These are phyloP conservation scores for Embidobia sp. DNA, from an alignment of 2,888 invertebrate species.

Conservation along the genomic window DNA sequence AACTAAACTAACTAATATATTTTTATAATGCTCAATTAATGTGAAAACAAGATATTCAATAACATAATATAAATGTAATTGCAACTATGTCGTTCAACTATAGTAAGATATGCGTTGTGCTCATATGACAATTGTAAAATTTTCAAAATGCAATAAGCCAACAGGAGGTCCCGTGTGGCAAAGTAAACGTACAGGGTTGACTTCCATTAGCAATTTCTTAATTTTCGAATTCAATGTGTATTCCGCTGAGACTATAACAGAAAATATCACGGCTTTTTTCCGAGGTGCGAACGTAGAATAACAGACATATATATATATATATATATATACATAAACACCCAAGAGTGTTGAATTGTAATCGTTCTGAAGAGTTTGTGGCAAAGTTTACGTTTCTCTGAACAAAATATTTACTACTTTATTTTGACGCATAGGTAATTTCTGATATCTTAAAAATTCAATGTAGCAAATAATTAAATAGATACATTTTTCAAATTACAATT, in stretches of 20 bases:
- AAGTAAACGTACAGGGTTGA: constrained; percentile 15
- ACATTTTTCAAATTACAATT: too few relatives aligned
- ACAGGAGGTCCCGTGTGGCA: constrained; percentile 24
- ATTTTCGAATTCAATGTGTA: constrained; percentile 52
- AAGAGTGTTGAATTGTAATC: constrained; percentile 10
- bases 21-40: too few relatives aligned
- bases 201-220: constrained; percentile 62
- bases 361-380: constrained; percentile 9
- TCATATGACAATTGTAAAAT: constrained; percentile 3
- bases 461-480: too few relatives aligned
- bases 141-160: constrained; percentile 13
- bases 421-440: too few relatives aligned
- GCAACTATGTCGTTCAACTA: too few relatives aligned
- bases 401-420: constrained; percentile 16
- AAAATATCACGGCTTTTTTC: constrained; percentile 14
- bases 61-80: too few relatives aligned
- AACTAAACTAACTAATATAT: too few relatives aligned
- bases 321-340: constrained; percentile 25
- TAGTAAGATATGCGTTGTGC: too few relatives aligned
- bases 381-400: constrained; percentile 12
- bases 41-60: too few relatives aligned
- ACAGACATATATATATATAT: constrained; percentile 10
- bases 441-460: too few relatives aligned
- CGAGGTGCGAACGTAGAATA: constrained; percentile 39
- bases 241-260: constrained; percentile 12